These are phyloP conservation scores for Lacerta agilis DNA, from an alignment of 2,797 vertebrate genomes.

Conservation along the genomic window DNA sequence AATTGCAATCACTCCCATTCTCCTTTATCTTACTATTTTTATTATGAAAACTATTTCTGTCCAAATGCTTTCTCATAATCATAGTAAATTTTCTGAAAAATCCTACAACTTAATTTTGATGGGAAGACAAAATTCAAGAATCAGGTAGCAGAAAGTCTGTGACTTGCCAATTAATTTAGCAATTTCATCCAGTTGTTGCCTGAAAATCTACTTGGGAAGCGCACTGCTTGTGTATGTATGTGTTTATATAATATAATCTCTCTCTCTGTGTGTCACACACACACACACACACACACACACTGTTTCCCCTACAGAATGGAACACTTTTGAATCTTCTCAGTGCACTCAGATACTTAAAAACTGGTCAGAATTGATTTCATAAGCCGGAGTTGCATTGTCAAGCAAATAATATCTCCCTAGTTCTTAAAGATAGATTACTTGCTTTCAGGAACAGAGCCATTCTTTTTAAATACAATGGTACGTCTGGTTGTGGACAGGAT, in stretches of 20 bases:
- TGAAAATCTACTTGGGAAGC: neutral
- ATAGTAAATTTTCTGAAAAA: neutral
- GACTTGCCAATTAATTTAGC: constrained; percentile 40
- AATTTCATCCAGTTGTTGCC: constrained; percentile 1
- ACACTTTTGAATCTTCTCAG: neutral
- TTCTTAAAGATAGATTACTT: neutral
- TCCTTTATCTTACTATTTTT: neutral
- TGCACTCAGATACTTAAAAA: neutral
- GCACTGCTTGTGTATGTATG: neutral
- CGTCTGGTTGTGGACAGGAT: too few relatives aligned
- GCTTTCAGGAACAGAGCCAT: neutral
- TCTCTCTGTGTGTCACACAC: too few relatives aligned
- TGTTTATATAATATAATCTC: too few relatives aligned
- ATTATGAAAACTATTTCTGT: constrained; percentile 47
- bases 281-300: too few relatives aligned
- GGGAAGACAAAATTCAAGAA: neutral
- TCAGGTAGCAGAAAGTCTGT: constrained; percentile 25
- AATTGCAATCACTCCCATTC: neutral
- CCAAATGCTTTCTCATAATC: constrained; percentile 44
- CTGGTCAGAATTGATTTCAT: constrained; percentile 14
- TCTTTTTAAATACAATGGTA: neutral
- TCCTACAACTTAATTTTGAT: constrained; percentile 1
- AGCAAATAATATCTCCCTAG: neutral
- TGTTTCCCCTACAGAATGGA: neutral
- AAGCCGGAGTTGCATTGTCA: neutral